phyloP scores from a whole-genome alignment of 2,888 invertebrate species.

The Vandiemenella viatica region DNA sequence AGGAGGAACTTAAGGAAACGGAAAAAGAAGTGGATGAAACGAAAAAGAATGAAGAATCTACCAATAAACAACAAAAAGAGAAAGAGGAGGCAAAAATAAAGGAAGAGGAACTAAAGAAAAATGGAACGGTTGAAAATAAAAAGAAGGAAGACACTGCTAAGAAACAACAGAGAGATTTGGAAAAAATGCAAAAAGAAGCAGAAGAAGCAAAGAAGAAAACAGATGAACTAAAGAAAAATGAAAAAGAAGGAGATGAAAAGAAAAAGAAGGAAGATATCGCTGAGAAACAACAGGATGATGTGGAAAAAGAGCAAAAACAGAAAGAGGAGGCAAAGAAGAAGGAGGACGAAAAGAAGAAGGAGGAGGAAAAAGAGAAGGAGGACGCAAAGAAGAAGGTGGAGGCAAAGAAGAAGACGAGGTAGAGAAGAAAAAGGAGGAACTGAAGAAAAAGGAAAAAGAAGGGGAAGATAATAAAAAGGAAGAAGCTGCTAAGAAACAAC shows the following conservation, averaged over 20 bases:
- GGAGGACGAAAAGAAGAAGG: too few species aligned
- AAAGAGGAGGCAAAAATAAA: slow-evolving; percentile 4
- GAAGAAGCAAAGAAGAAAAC: slow-evolving; percentile 8
- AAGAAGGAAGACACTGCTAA: slow-evolving; percentile 1
- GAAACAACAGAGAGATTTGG: slow-evolving; percentile 7
- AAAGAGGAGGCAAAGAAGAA: too few species aligned
- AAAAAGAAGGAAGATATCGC: too few species aligned
- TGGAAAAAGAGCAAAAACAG: too few species aligned
- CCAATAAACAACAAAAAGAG: slow-evolving; percentile 3
- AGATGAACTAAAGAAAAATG: slow-evolving; percentile 6
- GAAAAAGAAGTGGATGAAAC: slow-evolving; percentile 3
- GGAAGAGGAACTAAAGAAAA: not conserved
- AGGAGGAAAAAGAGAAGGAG: slow-evolving; percentile 8
- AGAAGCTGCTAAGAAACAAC: slow-evolving; percentile 14
- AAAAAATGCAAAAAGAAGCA: slow-evolving; percentile 6
- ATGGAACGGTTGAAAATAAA: not conserved
- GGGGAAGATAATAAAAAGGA: slow-evolving; percentile 11
- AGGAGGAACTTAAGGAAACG: slow-evolving; percentile 7
- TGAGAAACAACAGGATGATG: too few species aligned
- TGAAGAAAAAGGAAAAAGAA: slow-evolving; percentile 1
- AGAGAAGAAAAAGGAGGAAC: slow-evolving; percentile 2
- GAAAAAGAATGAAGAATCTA: slow-evolving; percentile 8
- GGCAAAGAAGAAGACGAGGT: not conserved
- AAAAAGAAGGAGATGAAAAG: too few species aligned
- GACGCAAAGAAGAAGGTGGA: not conserved